Evolutionary conservation across 1,140 invertebrate species (phyloP), one percentile per base, ranked within the genome.

Genomic region (Caerostris extrusa): DNA sequence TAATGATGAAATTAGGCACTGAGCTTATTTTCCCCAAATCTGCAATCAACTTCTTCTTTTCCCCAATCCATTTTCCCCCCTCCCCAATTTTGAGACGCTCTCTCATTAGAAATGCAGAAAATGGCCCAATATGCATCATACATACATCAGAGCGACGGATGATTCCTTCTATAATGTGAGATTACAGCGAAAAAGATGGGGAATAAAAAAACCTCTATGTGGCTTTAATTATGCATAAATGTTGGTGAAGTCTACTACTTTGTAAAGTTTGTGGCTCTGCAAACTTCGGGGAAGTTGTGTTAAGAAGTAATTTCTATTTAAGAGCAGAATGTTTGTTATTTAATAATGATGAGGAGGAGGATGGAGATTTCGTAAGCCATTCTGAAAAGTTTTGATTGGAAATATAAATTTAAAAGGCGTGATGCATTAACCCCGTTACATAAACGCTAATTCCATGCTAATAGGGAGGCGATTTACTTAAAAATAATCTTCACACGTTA

Each of bases 1-100:
- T 88, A 88, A 88, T 88, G 86, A 88, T 64, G 60, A 88, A 88
- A 88, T 88, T 88, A 88, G 58, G 60, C 19, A 53, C 86, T 60
- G 64, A 88, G 86, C 60, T 88, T n/a, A 88, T 88, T 88, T 55
- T 5, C 34, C 58, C n/a, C n/a, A 64, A 60, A 64, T 88, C 86
- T 64, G 58, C 34, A 88, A 88, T 88, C 86, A 88, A 83, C 81
- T 83, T 83, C 81, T 83, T 85, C 64, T 67, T 81, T 34, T 10
- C 7, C 34, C 5, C 14, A 1, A 12, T 10, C 50, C 53, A 85
- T 85, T 85, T 67, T 88, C 53, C 4, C 14, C 34, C 2, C 34
- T n/a, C 34, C 81, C 8, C 3, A 61, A 60, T 56, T 88, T 53
- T 57, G 55, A 8, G 82, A 17, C n/a, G 57, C 50, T 85, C 50